A percentile compares a stretch with the other conserved stretches of the same genome.
These are phyloP conservation scores for Scaptomyza montana DNA, from an alignment of 1,140 invertebrate species.

Conservation along the genomic window DNA sequence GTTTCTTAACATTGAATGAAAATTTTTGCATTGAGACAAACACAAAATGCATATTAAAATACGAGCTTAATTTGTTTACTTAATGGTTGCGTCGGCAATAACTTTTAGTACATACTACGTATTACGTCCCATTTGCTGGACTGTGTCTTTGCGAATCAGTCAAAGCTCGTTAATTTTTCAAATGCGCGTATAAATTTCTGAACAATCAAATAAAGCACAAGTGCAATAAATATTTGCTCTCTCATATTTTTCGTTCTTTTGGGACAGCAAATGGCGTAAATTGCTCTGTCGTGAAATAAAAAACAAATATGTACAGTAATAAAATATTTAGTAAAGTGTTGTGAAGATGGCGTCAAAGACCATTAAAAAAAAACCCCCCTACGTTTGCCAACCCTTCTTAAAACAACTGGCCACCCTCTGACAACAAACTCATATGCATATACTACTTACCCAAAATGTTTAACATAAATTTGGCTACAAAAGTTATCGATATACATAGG, in stretches of 20 bases:
- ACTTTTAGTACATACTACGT: neutral
- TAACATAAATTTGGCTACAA: slow-evolving; percentile 25
- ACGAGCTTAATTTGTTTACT: slow-evolving; percentile 37
- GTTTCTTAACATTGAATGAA: slow-evolving; percentile 10
- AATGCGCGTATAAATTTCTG: slow-evolving; percentile 59
- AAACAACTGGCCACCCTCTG: slow-evolving; percentile 1
- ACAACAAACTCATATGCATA: slow-evolving; percentile 35
- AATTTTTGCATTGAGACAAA: slow-evolving; percentile 9
- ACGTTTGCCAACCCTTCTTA: slow-evolving; percentile 19
- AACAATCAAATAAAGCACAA: slow-evolving; percentile 39
- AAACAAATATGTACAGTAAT: neutral
- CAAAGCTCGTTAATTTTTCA: slow-evolving; percentile 66
- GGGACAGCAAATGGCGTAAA: slow-evolving; percentile 23
- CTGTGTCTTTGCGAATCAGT: slow-evolving; percentile 47
- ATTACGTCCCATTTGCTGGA: neutral
- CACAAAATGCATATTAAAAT: slow-evolving; percentile 24
- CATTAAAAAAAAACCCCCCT: neutral
- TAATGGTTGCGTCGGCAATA: slow-evolving; percentile 32
- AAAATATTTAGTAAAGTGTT: slow-evolving; percentile 22
- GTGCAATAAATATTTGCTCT: neutral
- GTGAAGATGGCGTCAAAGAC: slow-evolving; percentile 22
- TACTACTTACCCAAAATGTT: slow-evolving; percentile 7
- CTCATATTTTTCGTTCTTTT: no score
- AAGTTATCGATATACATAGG: slow-evolving; percentile 1
- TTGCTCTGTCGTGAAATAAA: slow-evolving; percentile 4